A percentile compares a stretch with the other conserved stretches of the same genome.
These are phyloP conservation scores for Drosophila mulleri DNA, from an alignment of 2,888 invertebrate genomes.

Conservation along the genomic window DNA sequence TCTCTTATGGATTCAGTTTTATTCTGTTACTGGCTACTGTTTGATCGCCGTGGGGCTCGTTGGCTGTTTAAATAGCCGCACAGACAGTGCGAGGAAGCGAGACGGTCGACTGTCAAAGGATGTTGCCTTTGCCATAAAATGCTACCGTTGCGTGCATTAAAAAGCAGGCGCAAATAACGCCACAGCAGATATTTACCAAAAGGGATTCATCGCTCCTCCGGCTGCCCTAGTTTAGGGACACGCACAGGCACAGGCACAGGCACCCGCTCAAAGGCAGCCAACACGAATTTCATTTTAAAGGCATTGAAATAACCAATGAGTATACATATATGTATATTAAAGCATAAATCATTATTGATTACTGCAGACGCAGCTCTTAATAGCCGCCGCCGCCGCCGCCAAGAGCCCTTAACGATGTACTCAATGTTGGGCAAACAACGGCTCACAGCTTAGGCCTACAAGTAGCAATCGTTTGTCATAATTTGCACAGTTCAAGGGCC, in stretches of 20 bases:
- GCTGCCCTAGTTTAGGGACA: constrained; percentile 6
- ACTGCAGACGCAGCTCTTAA: constrained; percentile 3
- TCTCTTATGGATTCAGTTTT: constrained; percentile 31
- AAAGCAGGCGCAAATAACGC: constrained; percentile 34
- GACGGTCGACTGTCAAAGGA: constrained; percentile 40
- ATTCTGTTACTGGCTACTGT: constrained; percentile 33
- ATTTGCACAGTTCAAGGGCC: constrained; percentile 10
- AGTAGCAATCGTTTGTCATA: constrained; percentile 44
- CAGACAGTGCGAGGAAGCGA: neutral
- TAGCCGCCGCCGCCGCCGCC: neutral
- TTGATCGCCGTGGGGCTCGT: constrained; percentile 31
- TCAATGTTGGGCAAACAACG: constrained; percentile 21
- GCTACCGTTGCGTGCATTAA: constrained; percentile 30
- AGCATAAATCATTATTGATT: constrained; percentile 60
- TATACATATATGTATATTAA: neutral
- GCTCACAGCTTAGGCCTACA: constrained; percentile 8
- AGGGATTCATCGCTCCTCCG: constrained; percentile 10
- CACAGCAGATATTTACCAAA: constrained; percentile 32
- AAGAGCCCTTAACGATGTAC: constrained; percentile 16
- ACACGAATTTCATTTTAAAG: constrained; percentile 40
- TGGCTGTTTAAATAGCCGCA: constrained; percentile 43
- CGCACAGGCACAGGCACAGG: neutral
- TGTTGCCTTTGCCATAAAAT: constrained; percentile 50
- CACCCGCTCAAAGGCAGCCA: constrained; percentile 9
- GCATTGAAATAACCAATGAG: constrained; percentile 9